Evolutionary conservation across 2,113 vertebrate genomes (phyloP), one percentile per base, ranked within the genome.

Genomic region (Oenanthe oenanthe): DNA sequence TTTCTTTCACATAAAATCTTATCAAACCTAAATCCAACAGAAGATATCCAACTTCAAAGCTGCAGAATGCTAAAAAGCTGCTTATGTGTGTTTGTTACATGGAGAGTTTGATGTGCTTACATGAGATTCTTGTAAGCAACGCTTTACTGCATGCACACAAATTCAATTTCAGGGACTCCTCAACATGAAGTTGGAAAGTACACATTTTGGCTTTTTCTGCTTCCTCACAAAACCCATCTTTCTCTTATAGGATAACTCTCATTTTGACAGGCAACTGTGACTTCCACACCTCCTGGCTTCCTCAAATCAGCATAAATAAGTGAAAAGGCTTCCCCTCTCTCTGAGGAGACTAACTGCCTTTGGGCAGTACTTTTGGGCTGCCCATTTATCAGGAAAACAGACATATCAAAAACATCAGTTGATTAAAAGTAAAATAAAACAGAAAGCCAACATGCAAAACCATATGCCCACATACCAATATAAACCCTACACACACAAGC

Each of bases 401-500:
- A 50, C 24, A 16, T 28, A 36, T 40, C 62, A 85, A 60, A 45
- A 40, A 4, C 6, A 40, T 26, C 40, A 34, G 31, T 2, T 48
- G 72, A 74, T 57, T 50, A 43, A 7, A 84, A 78, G 40, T 45
- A 65, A 78, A 68, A 6, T n/a, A 67, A 87, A 92, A 53, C 0
- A 18, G 53, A 94, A 86, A 88, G 31, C 12, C 51, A 65, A 86
- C 71, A 38, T 4, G 51, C 20, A 70, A 40, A 72, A 48, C 4
- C 58, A 58, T 24, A 36, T 8, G 21, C 12, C 22, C 26, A 26
- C 24, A 16, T 6, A 25, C 6, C 31, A 63, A 31, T 3, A 40
- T 17, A 65, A 50, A 45, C 10, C 40, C 42, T 54, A 42, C 32
- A 21, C 0, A 0, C 1, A 2, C 28, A 77, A 31, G 19, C 10